Conservation (phyloP, 1,140 invertebrate species). For the Chironomus tepperi region DNA sequence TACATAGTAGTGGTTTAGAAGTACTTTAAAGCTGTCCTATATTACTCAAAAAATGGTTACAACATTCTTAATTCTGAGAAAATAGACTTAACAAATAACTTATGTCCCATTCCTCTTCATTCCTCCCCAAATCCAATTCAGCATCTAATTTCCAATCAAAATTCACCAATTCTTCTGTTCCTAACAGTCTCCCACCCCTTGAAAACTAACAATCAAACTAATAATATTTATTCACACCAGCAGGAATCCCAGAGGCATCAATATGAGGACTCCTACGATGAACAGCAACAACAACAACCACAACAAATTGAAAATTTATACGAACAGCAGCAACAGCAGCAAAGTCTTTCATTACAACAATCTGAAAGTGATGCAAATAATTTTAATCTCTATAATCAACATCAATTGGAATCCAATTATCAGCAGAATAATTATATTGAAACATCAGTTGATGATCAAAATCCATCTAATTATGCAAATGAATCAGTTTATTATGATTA, state of each 20-base stretch:
- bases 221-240: neutral
- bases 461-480: slow-evolving; percentile 1
- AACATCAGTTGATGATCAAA: neutral
- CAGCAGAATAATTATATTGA: slow-evolving; percentile 6
- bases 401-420: slow-evolving; percentile 19
- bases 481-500: slow-evolving; percentile 16
- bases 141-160: too few species aligned
- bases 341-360: neutral
- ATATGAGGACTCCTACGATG: neutral
- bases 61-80: too few species aligned
- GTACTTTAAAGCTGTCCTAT: too few species aligned
- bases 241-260: neutral
- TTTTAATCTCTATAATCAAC: slow-evolving; percentile 5
- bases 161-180: too few species aligned
- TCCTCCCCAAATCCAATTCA: too few species aligned
- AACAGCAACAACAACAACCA: neutral
- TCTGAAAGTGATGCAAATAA: neutral
- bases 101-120: too few species aligned
- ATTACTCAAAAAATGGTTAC: too few species aligned
- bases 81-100: too few species aligned
- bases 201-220: neutral
- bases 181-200: neutral
- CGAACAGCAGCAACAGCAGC: neutral
- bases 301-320: too few species aligned
- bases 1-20: too few species aligned